A percentile compares a stretch with the other conserved stretches of the same genome.
phyloP scores from a whole-genome alignment of 2,113 vertebrate species.

The Zosterops japonicus region DNA sequence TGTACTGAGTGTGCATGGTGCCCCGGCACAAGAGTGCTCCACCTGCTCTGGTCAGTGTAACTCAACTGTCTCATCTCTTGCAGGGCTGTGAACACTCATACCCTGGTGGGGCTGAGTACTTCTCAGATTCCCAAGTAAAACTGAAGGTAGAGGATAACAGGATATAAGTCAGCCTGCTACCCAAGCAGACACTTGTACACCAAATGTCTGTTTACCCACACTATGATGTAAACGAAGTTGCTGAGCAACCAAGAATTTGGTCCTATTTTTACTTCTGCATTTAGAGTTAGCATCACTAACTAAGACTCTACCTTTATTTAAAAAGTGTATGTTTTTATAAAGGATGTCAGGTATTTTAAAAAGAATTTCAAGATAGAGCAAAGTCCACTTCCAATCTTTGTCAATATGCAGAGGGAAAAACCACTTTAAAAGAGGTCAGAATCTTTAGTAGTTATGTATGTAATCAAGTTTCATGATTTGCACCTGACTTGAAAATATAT shows the following conservation, averaged over 20 bases:
- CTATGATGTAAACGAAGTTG: background rate
- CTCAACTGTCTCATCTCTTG: background rate
- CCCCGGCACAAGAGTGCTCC: background rate
- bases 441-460: background rate
- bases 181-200: background rate
- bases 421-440: background rate
- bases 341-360: background rate
- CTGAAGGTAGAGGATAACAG: background rate
- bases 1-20: rapidly evolving
- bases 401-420: background rate
- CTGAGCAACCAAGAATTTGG: background rate
- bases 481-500: constrained; percentile 25
- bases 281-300: background rate
- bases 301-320: background rate
- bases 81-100: background rate
- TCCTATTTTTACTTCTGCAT: background rate
- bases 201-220: background rate
- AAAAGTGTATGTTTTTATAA: background rate
- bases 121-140: background rate
- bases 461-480: background rate
- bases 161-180: background rate
- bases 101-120: background rate
- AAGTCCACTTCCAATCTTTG: background rate
- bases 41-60: rapidly evolving
- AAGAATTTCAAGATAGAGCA: background rate